These are phyloP conservation scores for Hiodon alosoides DNA, from an alignment of 2,113 vertebrate genomes.

Conservation along the genomic window DNA sequence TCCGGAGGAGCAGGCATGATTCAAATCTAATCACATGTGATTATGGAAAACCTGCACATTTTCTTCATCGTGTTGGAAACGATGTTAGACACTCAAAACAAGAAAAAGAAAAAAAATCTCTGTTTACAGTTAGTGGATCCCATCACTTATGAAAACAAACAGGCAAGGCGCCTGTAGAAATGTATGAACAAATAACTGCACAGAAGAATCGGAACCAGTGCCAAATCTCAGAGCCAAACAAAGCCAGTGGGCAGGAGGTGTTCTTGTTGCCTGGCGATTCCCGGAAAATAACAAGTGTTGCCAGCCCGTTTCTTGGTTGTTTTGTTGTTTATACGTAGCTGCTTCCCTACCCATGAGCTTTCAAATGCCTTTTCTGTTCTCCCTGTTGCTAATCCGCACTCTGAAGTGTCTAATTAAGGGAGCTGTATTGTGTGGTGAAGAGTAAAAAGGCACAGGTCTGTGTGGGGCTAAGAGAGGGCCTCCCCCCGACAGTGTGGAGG, in stretches of 20 bases:
- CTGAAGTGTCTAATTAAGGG: conserved; percentile 1
- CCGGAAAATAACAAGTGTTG: conserved; percentile 7
- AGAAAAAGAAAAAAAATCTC: no score
- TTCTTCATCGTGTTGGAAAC: no score
- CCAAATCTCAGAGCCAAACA: neutral
- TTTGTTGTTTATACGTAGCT: conserved; percentile 4
- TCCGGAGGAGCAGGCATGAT: no score
- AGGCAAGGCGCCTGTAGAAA: no score
- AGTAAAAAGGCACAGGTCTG: neutral
- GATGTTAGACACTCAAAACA: no score
- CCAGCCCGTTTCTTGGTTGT: conserved; percentile 5
- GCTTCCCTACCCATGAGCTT: neutral
- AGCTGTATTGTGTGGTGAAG: neutral
- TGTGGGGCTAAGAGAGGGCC: neutral
- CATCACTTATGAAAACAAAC: no score
- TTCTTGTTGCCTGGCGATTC: conserved; percentile 6
- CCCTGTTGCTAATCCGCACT: neutral
- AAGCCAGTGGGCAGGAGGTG: neutral
- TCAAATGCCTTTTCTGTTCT: neutral
- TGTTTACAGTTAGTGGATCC: no score
- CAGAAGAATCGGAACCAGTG: neutral
- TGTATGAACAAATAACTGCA: neutral
- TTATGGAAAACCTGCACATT: no score
- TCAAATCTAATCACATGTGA: no score
- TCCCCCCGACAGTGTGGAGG: conserved; percentile 44